Evolutionary conservation across 2,113 vertebrate genomes (phyloP).

Genomic region (Daphoenositta chrysoptera): DNA sequence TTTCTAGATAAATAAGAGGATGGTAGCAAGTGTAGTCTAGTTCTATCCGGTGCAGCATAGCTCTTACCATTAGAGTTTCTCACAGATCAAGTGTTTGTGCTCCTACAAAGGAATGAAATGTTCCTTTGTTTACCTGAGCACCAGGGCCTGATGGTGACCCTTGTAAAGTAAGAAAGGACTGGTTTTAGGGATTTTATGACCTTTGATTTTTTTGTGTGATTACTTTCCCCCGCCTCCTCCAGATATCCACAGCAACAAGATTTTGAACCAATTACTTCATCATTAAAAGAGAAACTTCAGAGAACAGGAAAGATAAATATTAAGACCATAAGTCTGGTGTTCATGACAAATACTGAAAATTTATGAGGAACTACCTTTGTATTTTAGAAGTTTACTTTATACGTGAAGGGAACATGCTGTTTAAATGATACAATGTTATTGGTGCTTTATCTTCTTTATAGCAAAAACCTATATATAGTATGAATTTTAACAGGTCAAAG

Average conservation of each 20-base stretch:
- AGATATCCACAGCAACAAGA: neutral
- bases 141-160: neutral
- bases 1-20: neutral
- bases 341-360: neutral
- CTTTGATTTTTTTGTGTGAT: neutral
- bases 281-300: neutral
- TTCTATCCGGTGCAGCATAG: neutral
- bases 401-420: neutral
- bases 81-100: neutral
- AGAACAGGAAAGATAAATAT: neutral
- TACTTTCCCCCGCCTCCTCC: accelerated
- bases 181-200: neutral
- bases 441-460: neutral
- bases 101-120: neutral
- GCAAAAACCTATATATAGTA: neutral
- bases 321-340: neutral
- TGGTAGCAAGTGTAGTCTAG: neutral
- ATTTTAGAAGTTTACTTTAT: neutral
- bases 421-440: neutral
- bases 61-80: neutral
- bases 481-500: neutral
- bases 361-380: neutral
- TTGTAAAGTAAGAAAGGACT: neutral
- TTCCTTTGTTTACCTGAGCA: neutral
- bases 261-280: neutral